Base-by-base conservation (phyloP, 2,113 vertebrate genomes). In the Tympanuchus pallidicinctus region DNA sequence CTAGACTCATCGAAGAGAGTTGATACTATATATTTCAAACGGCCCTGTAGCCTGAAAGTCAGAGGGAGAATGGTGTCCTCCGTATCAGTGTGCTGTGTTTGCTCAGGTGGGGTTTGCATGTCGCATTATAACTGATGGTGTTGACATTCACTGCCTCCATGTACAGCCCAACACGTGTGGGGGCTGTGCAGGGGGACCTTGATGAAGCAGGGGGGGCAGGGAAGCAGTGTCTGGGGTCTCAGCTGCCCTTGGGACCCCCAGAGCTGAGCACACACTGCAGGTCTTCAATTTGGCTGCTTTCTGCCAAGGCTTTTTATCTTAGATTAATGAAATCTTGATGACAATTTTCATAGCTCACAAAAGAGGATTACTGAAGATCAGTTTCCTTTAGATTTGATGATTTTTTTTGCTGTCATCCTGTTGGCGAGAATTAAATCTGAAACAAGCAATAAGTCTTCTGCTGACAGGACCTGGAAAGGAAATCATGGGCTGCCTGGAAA, bases 341-440 rank as follows among this genome's bases (percentile, higher is more conserved):
- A n/a, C 28, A 52, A 1, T 75, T 63, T 89, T 84, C 30, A 56
- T 32, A 56, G 60, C 43, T 76, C 47, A 25, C 19, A 10, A 18
- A 77, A 54, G 21, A 79, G 6, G 11, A 45, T 20, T 92, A 66
- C 16, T 78, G 54, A 92, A 76, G 45, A 79, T 73, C 25, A 80
- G 9, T 89, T 89, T 82, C 24, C 14, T 38, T 0, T 50, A 61
- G 61, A 19, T 40, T 76, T n/a, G 19, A 47, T 87, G 36, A 45
- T 65, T 13, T 52, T 40, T 52, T 92, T 93, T 69, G 4, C 66
- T 79, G 45, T 76, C 70, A 27, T 45, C 90, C 30, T 48, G 82
- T 93, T 85, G 45, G 67, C 71, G 90, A 92, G 78, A 82, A 85
- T 79, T 74, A 61, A 70, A 70, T 90, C 40, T 63, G 75, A 94